Evolutionary conservation across 2,113 vertebrate species (phyloP).

Genomic region (Oreotrochilus melanogaster): DNA sequence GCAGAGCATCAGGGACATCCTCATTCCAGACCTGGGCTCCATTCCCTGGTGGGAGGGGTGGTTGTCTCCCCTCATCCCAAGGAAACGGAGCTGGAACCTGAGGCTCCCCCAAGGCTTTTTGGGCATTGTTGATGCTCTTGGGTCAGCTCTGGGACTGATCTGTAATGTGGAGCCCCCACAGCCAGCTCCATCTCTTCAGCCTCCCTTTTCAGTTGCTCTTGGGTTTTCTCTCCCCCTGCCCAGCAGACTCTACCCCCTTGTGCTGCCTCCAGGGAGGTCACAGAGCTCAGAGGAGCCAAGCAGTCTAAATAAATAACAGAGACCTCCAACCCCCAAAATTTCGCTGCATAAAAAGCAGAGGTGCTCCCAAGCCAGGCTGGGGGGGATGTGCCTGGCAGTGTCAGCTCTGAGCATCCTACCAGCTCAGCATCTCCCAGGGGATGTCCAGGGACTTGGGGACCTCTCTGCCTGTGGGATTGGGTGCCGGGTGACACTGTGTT

Average conservation of each 20-base stretch:
- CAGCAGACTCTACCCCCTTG: background rate
- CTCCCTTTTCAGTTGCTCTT: background rate
- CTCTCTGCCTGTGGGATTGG: fast-evolving
- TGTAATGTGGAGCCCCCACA: fast-evolving
- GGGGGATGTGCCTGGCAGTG: too few species aligned
- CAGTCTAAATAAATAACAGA: background rate
- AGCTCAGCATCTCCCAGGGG: background rate
- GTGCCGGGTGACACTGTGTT: background rate
- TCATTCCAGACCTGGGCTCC: fast-evolving
- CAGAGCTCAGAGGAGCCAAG: fast-evolving
- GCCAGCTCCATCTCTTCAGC: background rate
- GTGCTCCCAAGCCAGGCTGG: background rate
- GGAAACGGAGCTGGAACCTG: fast-evolving
- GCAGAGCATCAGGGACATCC: too few species aligned
- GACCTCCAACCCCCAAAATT: background rate
- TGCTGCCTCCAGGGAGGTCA: fast-evolving
- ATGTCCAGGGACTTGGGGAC: too few species aligned
- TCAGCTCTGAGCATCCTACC: fast-evolving
- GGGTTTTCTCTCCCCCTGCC: background rate
- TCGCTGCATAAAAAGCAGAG: background rate
- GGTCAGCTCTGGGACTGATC: background rate
- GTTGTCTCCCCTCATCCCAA: background rate
- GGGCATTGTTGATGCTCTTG: fast-evolving
- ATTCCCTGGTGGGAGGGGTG: fast-evolving
- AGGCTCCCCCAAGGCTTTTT: background rate